These are phyloP conservation scores for Margarornis squamiger DNA, from an alignment of 2,797 vertebrate genomes.

Conservation along the genomic window DNA sequence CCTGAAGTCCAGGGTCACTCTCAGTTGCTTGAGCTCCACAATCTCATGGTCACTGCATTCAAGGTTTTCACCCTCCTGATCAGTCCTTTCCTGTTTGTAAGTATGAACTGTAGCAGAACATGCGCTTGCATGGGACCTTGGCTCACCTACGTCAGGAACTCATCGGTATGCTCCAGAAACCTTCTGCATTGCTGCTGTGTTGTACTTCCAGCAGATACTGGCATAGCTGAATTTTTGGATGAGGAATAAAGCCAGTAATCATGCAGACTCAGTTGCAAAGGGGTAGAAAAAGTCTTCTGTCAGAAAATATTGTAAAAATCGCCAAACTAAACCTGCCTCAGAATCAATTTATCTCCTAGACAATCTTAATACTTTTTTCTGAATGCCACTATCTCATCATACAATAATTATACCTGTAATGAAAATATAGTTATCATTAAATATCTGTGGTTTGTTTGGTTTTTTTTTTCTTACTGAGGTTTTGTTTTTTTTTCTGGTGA, in stretches of 20 bases:
- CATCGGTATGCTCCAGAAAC: neutral
- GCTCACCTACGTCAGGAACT: neutral
- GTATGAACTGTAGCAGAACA: neutral
- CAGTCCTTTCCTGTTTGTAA: neutral
- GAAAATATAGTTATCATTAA: neutral
- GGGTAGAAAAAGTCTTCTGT: neutral
- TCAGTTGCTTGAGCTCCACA: neutral
- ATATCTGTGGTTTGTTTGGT: neutral
- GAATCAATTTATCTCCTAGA: neutral
- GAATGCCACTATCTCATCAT: neutral
- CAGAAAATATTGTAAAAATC: neutral
- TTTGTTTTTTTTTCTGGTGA: neutral
- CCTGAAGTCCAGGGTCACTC: neutral
- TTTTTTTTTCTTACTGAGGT: neutral
- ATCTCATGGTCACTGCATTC: neutral
- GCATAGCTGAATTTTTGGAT: neutral
- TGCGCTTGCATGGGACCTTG: fast-evolving
- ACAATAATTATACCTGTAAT: neutral
- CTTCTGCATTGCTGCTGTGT: neutral
- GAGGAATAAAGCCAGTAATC: neutral
- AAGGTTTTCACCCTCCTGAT: neutral
- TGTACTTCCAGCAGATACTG: neutral
- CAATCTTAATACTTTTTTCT: neutral
- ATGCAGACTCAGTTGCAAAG: neutral
- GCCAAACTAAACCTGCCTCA: neutral